Base-by-base conservation (phyloP, 2,797 vertebrate genomes). In the Columba guinea region DNA sequence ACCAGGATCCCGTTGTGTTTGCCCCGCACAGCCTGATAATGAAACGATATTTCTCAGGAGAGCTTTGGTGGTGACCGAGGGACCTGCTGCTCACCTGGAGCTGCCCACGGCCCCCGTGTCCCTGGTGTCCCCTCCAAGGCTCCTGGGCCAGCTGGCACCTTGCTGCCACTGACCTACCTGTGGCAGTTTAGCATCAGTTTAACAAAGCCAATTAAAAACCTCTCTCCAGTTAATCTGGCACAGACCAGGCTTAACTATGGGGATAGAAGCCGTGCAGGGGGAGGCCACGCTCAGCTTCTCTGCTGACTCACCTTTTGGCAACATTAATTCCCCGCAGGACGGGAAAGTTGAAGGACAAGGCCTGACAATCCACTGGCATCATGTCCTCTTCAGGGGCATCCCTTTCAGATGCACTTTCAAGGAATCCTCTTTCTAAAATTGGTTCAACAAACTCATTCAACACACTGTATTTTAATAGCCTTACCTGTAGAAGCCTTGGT, bases 401-500 rank as follows among this genome's bases (percentile, higher is more conserved):
- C 13, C 37, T 79, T 86, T 16, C 58, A 71, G 90, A 65, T 2
- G 9, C 21, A 19, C 39, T 74, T 82, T 41, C 2, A 3, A 55
- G 48, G 49, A 52, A 48, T 27, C 28, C 7, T 32, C 53, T 13
- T 48, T n/a, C 59, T 52, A 34, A 63, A 30, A 10, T 51, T 13
- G 27, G 11, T 34, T 74, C 56, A 49, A 35, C 34, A 46, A 48
- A 30, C 48, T 28, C 53, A 20, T 76, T 74, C 55, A 63, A 84
- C 13, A 10, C 8, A 15, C 27, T 24, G 1, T 3, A 51, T 56
- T 52, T 64, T 22, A 74, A 22, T 7, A 82, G 27, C 51, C 97
- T 98, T 96, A 99, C 99, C 97, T 98, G 97, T 95, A 98, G 76
- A 97, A 97, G 55, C 79, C 97, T 86, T 89, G 95, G 94, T 98